Conservation (phyloP, 2,888 invertebrate genomes). For the Cephonodes hylas region DNA sequence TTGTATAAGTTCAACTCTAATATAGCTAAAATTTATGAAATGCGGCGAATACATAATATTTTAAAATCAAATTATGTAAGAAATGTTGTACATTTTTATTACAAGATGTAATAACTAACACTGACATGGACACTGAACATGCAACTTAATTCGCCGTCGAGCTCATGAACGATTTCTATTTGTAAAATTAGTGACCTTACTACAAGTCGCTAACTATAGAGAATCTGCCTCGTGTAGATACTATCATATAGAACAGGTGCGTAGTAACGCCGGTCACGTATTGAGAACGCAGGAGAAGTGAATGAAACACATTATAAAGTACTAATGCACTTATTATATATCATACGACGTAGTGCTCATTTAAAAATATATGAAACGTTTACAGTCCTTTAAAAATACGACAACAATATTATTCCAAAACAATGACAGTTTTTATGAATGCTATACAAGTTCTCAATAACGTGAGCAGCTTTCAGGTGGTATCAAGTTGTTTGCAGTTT, state of each 20-base stretch:
- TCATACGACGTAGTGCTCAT: no score
- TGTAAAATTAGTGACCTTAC: neutral
- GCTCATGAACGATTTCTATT: neutral
- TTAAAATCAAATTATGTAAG: slow-evolving; percentile 3
- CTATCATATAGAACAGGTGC: neutral
- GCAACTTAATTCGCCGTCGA: neutral
- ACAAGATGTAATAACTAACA: neutral
- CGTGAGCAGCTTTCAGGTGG: neutral
- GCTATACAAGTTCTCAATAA: neutral
- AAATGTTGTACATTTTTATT: slow-evolving; percentile 4
- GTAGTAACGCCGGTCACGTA: neutral
- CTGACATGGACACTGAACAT: neutral
- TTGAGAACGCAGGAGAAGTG: neutral
- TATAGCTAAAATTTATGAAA: slow-evolving; percentile 46
- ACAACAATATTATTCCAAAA: neutral
- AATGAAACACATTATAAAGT: neutral
- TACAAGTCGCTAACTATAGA: neutral
- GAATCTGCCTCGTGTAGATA: neutral
- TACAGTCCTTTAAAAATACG: no score
- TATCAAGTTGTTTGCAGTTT: neutral
- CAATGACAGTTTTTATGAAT: neutral
- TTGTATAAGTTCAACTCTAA: slow-evolving; percentile 36
- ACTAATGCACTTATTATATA: no score
- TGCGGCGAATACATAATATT: slow-evolving; percentile 23
- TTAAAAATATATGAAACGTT: neutral